Percentiles rank a stretch among this genome's conserved stretches.
Conservation (phyloP, 2,113 vertebrate genomes). For the Meleagris gallopavo region DNA sequence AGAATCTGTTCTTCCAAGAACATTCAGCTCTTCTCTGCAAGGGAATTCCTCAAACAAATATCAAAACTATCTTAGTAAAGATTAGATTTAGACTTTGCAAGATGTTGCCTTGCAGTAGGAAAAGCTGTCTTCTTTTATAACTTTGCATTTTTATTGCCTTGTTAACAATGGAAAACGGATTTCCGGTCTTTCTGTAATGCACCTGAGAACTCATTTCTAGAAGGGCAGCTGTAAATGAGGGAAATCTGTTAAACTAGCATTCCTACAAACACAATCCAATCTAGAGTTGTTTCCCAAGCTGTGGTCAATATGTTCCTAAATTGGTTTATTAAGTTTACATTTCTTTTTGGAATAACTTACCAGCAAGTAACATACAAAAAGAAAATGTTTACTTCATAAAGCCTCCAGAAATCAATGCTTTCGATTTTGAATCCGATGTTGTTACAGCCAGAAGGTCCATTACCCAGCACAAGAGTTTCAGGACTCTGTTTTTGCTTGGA, state of each 20-base stretch:
- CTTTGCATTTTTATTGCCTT: background rate
- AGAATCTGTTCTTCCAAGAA: background rate
- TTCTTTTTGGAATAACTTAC: conserved; percentile 32
- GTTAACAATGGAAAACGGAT: background rate
- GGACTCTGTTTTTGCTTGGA: background rate
- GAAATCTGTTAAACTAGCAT: background rate
- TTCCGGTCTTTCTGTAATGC: background rate
- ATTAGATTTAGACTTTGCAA: background rate
- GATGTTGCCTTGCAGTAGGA: background rate
- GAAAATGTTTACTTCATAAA: conserved; percentile 52
- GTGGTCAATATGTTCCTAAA: background rate
- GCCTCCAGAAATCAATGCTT: conserved; percentile 46
- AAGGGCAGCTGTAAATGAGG: background rate
- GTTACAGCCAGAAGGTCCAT: conserved; percentile 21
- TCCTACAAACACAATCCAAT: background rate
- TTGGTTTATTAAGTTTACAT: conserved; percentile 32
- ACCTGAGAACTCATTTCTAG: background rate
- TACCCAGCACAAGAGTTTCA: conserved; percentile 2
- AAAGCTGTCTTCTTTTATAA: background rate
- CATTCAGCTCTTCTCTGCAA: conserved; percentile 22
- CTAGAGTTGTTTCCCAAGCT: background rate
- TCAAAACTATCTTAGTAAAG: background rate
- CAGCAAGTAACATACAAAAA: conserved; percentile 26
- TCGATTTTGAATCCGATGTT: conserved; percentile 1
- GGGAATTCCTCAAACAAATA: conserved; percentile 25